These are phyloP conservation scores for Malachius bipustulatus DNA, from an alignment of 2,888 invertebrate genomes.

Conservation along the genomic window DNA sequence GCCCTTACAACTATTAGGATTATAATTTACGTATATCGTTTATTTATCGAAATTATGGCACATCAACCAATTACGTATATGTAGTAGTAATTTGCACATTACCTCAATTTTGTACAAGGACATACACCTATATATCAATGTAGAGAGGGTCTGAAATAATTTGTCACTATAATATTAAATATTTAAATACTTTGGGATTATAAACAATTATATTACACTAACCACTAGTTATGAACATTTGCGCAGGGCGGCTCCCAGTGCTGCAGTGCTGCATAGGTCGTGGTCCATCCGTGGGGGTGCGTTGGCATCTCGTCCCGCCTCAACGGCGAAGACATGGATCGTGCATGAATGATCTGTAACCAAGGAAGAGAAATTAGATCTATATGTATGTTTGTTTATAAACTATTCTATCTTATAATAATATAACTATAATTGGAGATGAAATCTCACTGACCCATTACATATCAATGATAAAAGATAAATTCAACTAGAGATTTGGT, in stretches of 20 bases:
- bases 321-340: no score
- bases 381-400: no score
- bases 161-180: conserved; percentile 11
- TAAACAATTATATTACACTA: conserved; percentile 32
- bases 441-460: no score
- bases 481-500: no score
- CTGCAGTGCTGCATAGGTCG: conserved; percentile 29
- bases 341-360: no score
- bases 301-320: no score
- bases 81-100: conserved; percentile 11
- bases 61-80: conserved; percentile 27
- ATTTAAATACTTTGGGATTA: conserved; percentile 29
- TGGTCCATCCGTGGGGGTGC: conserved; percentile 29
- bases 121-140: conserved; percentile 11
- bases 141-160: conserved; percentile 26
- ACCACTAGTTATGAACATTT: conserved; percentile 35
- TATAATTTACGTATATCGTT: conserved; percentile 31
- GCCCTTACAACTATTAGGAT: conserved; percentile 27
- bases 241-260: conserved; percentile 30
- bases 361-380: no score
- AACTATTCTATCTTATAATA: no score
- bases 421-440: no score
- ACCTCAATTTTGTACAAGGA: conserved; percentile 18
- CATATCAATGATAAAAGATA: no score
- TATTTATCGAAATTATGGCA: conserved; percentile 26